Evolutionary conservation across 2,113 vertebrate species (phyloP).

Genomic region (Alligator sinensis): DNA sequence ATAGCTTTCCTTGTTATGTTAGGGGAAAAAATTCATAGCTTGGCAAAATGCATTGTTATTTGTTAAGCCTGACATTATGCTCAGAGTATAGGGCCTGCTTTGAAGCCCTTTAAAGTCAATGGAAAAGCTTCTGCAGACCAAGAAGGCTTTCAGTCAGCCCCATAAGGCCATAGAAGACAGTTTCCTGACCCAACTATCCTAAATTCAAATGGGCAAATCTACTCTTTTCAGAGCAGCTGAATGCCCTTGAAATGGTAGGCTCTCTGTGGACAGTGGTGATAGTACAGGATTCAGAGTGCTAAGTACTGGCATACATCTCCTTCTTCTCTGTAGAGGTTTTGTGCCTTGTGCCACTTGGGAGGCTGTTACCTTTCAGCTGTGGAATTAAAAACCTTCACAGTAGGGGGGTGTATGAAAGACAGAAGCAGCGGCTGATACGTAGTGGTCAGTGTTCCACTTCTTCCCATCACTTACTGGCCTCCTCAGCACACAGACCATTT

Average conservation of each 20-base stretch:
- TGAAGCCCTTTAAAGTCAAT: background rate
- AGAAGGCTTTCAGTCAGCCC: background rate
- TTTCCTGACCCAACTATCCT: background rate
- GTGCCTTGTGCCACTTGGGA: background rate
- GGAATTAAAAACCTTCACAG: background rate
- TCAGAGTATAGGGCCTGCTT: background rate
- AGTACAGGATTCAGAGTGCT: background rate
- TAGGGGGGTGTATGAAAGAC: background rate
- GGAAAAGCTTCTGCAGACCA: background rate
- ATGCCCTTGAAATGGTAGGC: background rate
- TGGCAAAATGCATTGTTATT: background rate
- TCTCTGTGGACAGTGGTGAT: background rate
- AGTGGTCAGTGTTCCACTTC: background rate
- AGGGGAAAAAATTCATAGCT: background rate
- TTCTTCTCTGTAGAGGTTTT: background rate
- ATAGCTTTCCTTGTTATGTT: background rate
- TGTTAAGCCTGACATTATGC: background rate
- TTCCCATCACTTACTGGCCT: background rate
- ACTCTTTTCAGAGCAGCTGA: background rate
- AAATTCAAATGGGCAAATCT: background rate
- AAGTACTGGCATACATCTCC: background rate
- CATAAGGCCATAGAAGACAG: background rate
- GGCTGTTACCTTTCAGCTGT: background rate
- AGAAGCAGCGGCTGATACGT: background rate
- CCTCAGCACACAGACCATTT: background rate